These are phyloP conservation scores for Atethmia centrago DNA, from an alignment of 2,888 invertebrate genomes.

Conservation along the genomic window DNA sequence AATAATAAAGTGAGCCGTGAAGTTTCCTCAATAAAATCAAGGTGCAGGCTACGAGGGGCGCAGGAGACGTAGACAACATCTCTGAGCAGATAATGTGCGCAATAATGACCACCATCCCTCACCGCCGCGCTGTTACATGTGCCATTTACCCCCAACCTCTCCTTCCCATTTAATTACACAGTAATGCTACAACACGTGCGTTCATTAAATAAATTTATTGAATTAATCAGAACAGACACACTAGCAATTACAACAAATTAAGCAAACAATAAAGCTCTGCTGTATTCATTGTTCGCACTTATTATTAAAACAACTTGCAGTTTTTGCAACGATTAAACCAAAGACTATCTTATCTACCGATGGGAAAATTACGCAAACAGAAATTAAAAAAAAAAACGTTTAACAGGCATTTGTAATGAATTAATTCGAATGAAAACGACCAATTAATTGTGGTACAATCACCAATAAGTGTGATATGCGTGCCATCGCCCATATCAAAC, in stretches of 20 bases:
- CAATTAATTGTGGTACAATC: conserved; percentile 77
- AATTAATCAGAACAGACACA: conserved; percentile 68
- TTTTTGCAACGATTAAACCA: conserved; percentile 37
- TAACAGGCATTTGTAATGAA: conserved; percentile 70
- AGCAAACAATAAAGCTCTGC: conserved; percentile 31
- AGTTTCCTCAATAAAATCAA: conserved; percentile 73
- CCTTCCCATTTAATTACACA: conserved; percentile 82
- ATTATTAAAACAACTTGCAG: conserved; percentile 25
- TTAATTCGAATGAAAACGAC: conserved; percentile 74
- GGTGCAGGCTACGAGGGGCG: conserved; percentile 70
- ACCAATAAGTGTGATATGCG: conserved; percentile 74
- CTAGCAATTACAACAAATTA: conserved; percentile 33
- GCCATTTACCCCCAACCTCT: conserved; percentile 76
- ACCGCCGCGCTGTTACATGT: conserved; percentile 78
- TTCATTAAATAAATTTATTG: conserved; percentile 77
- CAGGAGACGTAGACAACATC: conserved; percentile 69
- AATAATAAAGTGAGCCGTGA: conserved; percentile 40
- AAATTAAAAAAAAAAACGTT: conserved; percentile 49
- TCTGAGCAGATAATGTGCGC: conserved; percentile 83
- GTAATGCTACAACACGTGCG: conserved; percentile 81
- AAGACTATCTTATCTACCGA: conserved; percentile 59
- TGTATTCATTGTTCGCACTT: neutral
- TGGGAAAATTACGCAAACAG: conserved; percentile 68
- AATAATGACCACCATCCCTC: conserved; percentile 86
- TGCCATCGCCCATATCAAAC: conserved; percentile 72